These are phyloP conservation scores for Polymixis flavicincta DNA, from an alignment of 2,888 invertebrate genomes.

Conservation along the genomic window DNA sequence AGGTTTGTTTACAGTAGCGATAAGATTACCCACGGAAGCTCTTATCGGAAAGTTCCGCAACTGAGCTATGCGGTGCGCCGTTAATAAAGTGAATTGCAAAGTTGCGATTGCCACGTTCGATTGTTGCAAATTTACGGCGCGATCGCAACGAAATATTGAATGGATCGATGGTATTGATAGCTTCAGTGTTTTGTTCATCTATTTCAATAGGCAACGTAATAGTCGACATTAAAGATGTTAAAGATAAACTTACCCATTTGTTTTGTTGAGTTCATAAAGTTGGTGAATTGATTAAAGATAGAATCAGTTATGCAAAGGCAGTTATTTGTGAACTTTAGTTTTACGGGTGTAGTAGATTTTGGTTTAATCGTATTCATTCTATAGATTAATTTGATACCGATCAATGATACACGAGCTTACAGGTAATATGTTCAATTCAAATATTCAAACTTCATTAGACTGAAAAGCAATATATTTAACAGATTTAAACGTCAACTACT, in stretches of 20 bases:
- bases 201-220: conserved; percentile 41
- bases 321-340: conserved; percentile 15
- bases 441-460: not conserved
- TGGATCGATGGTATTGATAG: conserved; percentile 54
- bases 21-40: conserved; percentile 62
- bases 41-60: conserved; percentile 66
- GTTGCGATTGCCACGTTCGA: conserved; percentile 53
- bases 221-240: conserved; percentile 26
- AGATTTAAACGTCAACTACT: not conserved
- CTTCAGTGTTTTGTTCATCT: conserved; percentile 35
- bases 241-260: conserved; percentile 39
- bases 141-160: conserved; percentile 60
- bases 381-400: conserved; percentile 1
- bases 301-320: conserved; percentile 19
- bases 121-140: conserved; percentile 51
- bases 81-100: conserved; percentile 60
- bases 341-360: conserved; percentile 6
- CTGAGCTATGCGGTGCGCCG: conserved; percentile 50
- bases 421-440: not conserved
- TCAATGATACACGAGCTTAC: not conserved
- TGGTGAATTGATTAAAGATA: conserved; percentile 25
- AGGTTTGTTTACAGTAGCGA: conserved; percentile 60
- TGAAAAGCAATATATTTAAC: not conserved
- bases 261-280: conserved; percentile 33
- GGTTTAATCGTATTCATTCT: not conserved